A percentile compares a stretch with the other conserved stretches of the same genome.
Evolutionary conservation across 2,888 invertebrate genomes (phyloP).

Genomic region (Melanotus villosus): DNA sequence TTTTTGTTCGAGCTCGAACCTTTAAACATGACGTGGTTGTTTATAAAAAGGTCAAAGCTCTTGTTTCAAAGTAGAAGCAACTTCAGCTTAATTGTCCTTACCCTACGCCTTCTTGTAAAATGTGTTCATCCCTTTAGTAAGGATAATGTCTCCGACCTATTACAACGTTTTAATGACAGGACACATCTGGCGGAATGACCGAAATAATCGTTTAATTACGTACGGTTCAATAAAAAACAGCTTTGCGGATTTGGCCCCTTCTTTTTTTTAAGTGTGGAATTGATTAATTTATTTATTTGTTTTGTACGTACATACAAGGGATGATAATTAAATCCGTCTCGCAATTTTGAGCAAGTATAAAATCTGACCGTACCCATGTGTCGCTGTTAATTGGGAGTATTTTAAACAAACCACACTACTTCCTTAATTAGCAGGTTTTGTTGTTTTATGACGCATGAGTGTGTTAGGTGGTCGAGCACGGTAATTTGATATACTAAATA

Average conservation of each 20-base stretch:
- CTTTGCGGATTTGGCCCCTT: not conserved
- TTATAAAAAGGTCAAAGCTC: conserved; percentile 9
- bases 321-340: conserved; percentile 14
- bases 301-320: not conserved
- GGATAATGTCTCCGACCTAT: conserved; percentile 12
- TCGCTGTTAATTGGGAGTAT: conserved; percentile 9
- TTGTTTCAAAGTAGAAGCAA: conserved; percentile 1
- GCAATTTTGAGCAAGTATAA: conserved; percentile 3
- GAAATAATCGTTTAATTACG: conserved; percentile 13
- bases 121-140: conserved; percentile 11
- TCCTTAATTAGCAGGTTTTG: conserved; percentile 14
- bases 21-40: no score
- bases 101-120: conserved; percentile 21
- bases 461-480: not conserved
- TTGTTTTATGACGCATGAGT: conserved; percentile 10
- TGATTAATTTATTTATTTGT: conserved; percentile 18
- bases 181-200: not conserved
- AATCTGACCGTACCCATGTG: conserved; percentile 7
- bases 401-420: conserved; percentile 4
- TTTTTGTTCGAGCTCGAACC: not conserved
- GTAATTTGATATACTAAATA: not conserved
- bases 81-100: conserved; percentile 7
- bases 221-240: not conserved
- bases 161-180: conserved; percentile 19
- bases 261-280: not conserved